Evolutionary conservation across 2,888 invertebrate species (phyloP), one percentile per base, ranked within the genome.

Genomic region (Petrophora chlorosata): DNA sequence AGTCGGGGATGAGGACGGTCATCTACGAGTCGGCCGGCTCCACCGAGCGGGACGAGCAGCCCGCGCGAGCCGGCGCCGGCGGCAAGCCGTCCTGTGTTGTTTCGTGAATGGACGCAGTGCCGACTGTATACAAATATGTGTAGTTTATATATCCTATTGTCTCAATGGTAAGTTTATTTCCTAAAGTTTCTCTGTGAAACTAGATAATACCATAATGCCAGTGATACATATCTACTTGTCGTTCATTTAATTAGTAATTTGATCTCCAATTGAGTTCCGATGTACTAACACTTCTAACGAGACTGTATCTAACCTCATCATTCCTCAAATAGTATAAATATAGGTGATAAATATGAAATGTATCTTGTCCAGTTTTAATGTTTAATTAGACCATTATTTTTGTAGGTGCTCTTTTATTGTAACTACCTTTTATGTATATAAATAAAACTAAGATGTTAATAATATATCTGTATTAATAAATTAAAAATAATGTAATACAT

Each of bases 11-110:
- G 7, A 34, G 41, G 3, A 48, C 78, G 5, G 75, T 73, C 14
- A 61, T 73, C 16, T 66, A 61, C 60, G 71, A 62, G 35, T 59
- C 70, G 3, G 9, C 38, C 2, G 9, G 16, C 49, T 10, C 35
- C 32, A 28, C 39, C 50, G 23, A 2, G 8, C 12, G 2, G 0
- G 32, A n/a, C 5, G 23, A 10, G 5, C 4, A 14, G 2, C 16
- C 10, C 22, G 9, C 44, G 25, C 2, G 26, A 1, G n/a, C 3
- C 8, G 25, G 16, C 14, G 17, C 33, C 4, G 10, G 10, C 12
- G 41, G 30, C 3, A 41, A 36, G 16, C 28, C 28, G 9, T 47
- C 47, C 10, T 48, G 47, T 32, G 23, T 14, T 3, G 13, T 48
- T 2, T 12, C 53, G 46, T 32, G 39, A 34, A 15, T n/a, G n/a